phyloP scores from a whole-genome alignment of 2,797 vertebrate genomes.

The Channa striata region DNA sequence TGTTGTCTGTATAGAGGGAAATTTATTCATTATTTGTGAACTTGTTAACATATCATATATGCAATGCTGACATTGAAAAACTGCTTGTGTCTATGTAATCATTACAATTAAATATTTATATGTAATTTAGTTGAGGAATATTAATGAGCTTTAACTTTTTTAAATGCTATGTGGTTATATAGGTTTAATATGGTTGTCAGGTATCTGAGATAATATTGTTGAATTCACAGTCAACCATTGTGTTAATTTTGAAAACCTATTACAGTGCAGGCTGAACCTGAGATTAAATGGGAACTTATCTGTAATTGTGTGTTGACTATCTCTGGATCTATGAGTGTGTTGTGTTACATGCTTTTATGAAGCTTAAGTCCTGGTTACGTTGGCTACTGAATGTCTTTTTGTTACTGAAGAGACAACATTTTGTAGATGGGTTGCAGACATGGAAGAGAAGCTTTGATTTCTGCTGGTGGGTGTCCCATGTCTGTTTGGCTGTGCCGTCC shows the following conservation, averaged over 20 bases:
- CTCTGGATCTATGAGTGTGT: conserved; percentile 50
- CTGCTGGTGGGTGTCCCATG: conserved; percentile 37
- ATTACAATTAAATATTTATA: conserved; percentile 53
- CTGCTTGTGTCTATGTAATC: conserved; percentile 57
- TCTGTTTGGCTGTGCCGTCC: conserved; percentile 56
- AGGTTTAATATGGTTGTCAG: conserved; percentile 51
- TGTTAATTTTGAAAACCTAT: conserved; percentile 32
- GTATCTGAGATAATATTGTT: conserved; percentile 53
- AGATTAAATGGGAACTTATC: conserved; percentile 46
- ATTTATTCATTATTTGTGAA: conserved; percentile 22
- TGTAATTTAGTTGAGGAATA: conserved; percentile 66
- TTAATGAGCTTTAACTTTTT: conserved; percentile 67
- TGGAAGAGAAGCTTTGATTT: conserved; percentile 34
- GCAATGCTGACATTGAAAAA: conserved; percentile 20
- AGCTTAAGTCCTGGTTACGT: conserved; percentile 47
- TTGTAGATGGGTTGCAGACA: conserved; percentile 23
- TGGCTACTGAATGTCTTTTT: conserved; percentile 64
- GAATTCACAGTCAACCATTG: conserved; percentile 48
- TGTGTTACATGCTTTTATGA: conserved; percentile 63
- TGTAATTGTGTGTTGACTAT: conserved; percentile 51
- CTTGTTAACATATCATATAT: conserved; percentile 26
- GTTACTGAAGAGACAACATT: conserved; percentile 21
- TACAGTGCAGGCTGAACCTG: conserved; percentile 29
- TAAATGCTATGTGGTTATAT: conserved; percentile 28
- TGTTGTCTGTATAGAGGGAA: conserved; percentile 17